Evolutionary conservation across 2,888 invertebrate genomes (phyloP), one percentile per base, ranked within the genome.

Genomic region (Drosophila subquinaria): DNA sequence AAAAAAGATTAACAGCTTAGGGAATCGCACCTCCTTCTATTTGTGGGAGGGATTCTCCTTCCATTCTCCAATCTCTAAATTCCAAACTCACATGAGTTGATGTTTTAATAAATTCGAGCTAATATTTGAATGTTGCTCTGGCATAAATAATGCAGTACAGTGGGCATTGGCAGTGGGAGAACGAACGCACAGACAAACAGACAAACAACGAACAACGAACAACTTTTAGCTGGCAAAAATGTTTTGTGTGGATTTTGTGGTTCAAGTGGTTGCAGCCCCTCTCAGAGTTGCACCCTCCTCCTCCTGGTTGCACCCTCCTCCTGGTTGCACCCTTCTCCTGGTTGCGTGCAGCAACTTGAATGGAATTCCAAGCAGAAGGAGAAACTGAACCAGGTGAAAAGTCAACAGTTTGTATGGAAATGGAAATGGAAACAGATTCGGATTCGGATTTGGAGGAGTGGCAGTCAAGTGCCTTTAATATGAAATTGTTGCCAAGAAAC

Each of bases 1-100:
- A 76, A 66, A 76, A 85, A 88, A 90, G 90, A 91, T 91, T 91
- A 90, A 91, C 84, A 88, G 88, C 79, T 88, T 60, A 51, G 30
- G 33, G 30, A 69, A 55, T 72, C 63, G 52, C 63, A 65, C 51
- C 51, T 59, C 42, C 40, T 11, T 47, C n/a, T 17, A 27, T 10
- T 4, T 4, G 11, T 4, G 40, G 10, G 2, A n/a, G 36, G 23
- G 0, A 8, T 36, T 9, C 20, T 9, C 35, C 11, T 17, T 0
- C 8, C 23, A 30, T 6, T n/a, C 45, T 30, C 8, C 23, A 17
- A 1, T 1, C 1, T 17, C 17, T 1, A 17, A 17, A 45, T 40
- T 57, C 33, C 35, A 17, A 42, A 51, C 47, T 47, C 59, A 47
- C 36, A 69, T 35, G 62, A 45, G 30, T 35, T 66, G 70, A 53